Base-by-base conservation (phyloP, 2,888 invertebrate species). In the Nudaria mundana region DNA sequence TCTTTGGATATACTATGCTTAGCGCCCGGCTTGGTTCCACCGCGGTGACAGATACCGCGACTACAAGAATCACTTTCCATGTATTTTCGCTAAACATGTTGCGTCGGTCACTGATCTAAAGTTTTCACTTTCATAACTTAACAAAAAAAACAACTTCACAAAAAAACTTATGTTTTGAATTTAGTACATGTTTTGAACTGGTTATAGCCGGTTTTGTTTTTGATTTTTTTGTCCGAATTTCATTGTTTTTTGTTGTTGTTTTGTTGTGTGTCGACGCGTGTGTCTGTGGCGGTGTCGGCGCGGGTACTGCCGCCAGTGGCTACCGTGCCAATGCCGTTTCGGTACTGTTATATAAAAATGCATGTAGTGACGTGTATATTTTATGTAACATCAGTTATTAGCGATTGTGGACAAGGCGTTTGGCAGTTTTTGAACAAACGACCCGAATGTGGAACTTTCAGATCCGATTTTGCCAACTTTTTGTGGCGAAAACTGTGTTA, bases 31-130 rank as follows among this genome's bases (percentile, higher is more conserved):
- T 82, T 44, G 81, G 79, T 63, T 89, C 89, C 58, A 67, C 77
- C 14, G 79, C 75, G 34, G 68, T 75, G 18, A 74, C 72, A 48
- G 79, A 70, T 63, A 79, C 77, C 39, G 70, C 75, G 32, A 81
- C 72, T 36, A 88, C 66, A 59, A 89, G 59, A 60, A 87, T 61
- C 63, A 89, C 86, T 87, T 88, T 89, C 89, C 87, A 89, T 71
- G 71, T 74, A 71, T 82, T 80, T 73, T 77, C 82, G 73, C 80
- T 76, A 18, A 78, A 80, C 89, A 89, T 89, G 71, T 81, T 87
- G 76, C 31, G 22, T 56, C 82, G 86, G 84, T 85, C 86, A 85
- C 68, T 84, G 84, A 64, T 71, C 83, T 58, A 63, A 40, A 12
- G 65, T 55, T 76, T 78, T 80, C 86, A 87, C 87, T 87, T 86